Evolutionary conservation across 2,797 vertebrate genomes (phyloP), one percentile per base, ranked within the genome.

Genomic region (Podarcis lilfordi): DNA sequence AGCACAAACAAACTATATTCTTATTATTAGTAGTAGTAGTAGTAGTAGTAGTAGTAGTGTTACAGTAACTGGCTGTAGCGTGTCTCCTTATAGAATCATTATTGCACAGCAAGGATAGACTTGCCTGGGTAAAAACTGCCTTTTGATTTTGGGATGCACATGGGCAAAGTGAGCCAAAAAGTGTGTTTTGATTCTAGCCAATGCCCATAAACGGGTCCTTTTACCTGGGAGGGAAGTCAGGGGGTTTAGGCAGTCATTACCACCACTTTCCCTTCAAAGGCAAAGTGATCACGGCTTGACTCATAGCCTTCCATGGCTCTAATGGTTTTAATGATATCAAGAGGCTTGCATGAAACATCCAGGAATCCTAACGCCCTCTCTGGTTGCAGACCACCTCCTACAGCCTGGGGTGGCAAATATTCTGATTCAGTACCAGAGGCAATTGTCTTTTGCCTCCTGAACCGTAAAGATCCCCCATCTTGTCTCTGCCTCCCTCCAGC

Each of bases 401-500:
- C 9, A 50, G 59, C 81, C 59, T 80, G 55, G 69, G 75, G 82
- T 74, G 32, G 69, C n/a, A 50, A 84, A 66, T 40, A 74, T 40
- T 66, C 11, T 72, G 55, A 74, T 74, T 29, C 17, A 4, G 68
- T 29, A 37, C 32, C 15, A 10, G 25, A 27, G 43, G 10, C 66
- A 13, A n/a, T 25, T 10, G 21, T 15, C 45, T 64, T 61, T 61
- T 29, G 40, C 59, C 55, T 43, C 27, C 27, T 45, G 61, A 78
- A 43, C 32, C 23, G 25, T n/a, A 29, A 64, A 5, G 27, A 11
- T 23, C 55, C 37, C 9, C 19, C 32, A 10, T 8, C 43, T 10
- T 43, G 27, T 8, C 21, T 17, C 23, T n/a, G 45, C 85, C 74
- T 79, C 77, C 87, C 82, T 82, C 82, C 82, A 85, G 11, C 64